Evolutionary conservation across 2,797 vertebrate species (phyloP), one percentile per base, ranked within the genome.

Genomic region (Tenualosa thibaudeaui): DNA sequence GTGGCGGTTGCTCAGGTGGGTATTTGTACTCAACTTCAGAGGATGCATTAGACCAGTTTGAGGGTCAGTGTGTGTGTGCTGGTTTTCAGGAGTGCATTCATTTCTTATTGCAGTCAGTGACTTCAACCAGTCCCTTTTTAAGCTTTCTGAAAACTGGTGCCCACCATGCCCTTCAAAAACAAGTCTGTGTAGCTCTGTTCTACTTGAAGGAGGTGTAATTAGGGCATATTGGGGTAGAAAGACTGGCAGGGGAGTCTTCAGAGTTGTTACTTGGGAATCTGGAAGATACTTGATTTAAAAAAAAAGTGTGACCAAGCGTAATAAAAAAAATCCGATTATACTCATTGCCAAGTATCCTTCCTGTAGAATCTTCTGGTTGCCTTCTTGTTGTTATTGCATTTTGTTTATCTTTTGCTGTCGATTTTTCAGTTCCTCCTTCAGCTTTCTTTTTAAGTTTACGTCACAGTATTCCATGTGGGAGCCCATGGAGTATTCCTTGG

Each of bases 171-270:
- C 71, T 40, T 46, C 40, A 46, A 46, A 40, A 78, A 22, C 17
- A 15, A 15, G 71, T 46, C 17, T 22, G 40, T 46, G 37, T 40
- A 43, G 17, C 81, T 84, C 60, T 86, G 83, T 86, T 94, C 89
- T 95, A 98, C 97, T 99, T 98, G 97, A 99, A 97, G 96, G 97
- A 96, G 87, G 92, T 95, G 94, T 94, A 95, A 96, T 95, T 96
- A 95, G 95, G 96, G 95, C 95, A 94, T 92, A 91, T 92, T 91
- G 88, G 91, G 95, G 94, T 94, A 95, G 91, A 94, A 91, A 91
- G 92, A 88, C 92, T 92, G 91, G 84, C 68, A 82, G 56, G 56
- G 84, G 19, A 56, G 84, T 84, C 87, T 86, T 89, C 86, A 93
- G 93, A 88, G 87, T 86, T 91, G 94, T 89, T 93, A 89, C 46